phyloP scores from a whole-genome alignment of 2,888 invertebrate genomes.

The Pelosia muscerda region DNA sequence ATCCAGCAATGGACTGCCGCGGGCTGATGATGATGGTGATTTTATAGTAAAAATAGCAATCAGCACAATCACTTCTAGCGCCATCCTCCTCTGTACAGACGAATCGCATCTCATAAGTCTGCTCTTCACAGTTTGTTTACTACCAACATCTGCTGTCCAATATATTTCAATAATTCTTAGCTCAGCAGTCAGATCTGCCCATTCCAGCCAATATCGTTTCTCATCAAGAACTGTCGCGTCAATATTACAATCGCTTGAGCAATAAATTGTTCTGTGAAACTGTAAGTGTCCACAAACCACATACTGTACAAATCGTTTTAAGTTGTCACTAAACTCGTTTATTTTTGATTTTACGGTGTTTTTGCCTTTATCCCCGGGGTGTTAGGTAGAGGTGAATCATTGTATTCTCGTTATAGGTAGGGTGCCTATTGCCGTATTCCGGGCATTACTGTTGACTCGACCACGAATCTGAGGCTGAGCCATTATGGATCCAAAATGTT shows the following conservation, averaged over 20 bases:
- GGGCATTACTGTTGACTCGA: too few relatives aligned
- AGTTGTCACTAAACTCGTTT: constrained; percentile 1
- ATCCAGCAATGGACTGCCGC: too few relatives aligned
- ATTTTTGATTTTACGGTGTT: constrained; percentile 14
- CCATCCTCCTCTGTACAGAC: background rate
- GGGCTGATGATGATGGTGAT: too few relatives aligned
- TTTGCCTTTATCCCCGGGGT: too few relatives aligned
- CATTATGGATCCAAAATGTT: too few relatives aligned
- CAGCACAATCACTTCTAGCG: background rate
- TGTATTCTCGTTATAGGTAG: too few relatives aligned
- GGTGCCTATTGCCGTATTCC: too few relatives aligned
- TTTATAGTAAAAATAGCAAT: too few relatives aligned
- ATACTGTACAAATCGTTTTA: constrained; percentile 9
- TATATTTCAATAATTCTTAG: constrained; percentile 12
- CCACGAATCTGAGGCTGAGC: too few relatives aligned
- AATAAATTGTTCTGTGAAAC: constrained; percentile 8
- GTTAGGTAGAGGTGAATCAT: too few relatives aligned
- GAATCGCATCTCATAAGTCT: background rate
- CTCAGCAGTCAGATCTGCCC: background rate
- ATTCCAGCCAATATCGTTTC: background rate
- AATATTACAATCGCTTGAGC: constrained; percentile 8
- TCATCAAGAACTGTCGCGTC: constrained; percentile 3
- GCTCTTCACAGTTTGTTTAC: background rate
- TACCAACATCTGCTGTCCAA: constrained; percentile 11
- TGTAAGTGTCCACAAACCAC: constrained; percentile 7